These are phyloP conservation scores for Drosophila antonietae DNA, from an alignment of 2,888 invertebrate species.

Conservation along the genomic window DNA sequence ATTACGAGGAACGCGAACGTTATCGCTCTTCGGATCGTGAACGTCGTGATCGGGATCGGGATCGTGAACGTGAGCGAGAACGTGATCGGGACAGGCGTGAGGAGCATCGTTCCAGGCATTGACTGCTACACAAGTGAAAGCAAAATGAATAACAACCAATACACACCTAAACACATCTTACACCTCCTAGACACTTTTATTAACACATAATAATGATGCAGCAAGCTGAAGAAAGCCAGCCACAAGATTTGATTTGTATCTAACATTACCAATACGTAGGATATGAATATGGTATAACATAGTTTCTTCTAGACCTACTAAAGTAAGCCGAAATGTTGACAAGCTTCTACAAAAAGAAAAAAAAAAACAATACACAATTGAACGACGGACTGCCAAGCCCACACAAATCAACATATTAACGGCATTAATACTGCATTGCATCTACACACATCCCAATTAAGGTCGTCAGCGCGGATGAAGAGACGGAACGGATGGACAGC, in stretches of 20 bases:
- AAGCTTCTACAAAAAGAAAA: slow-evolving; percentile 33
- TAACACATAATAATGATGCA: slow-evolving; percentile 64
- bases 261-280: slow-evolving; percentile 80
- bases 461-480: slow-evolving; percentile 45
- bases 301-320: slow-evolving; percentile 78
- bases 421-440: slow-evolving; percentile 19
- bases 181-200: slow-evolving; percentile 61
- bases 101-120: slow-evolving; percentile 90
- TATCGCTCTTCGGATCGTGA: slow-evolving; percentile 90
- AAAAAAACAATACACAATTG: slow-evolving; percentile 22
- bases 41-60: slow-evolving; percentile 88
- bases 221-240: slow-evolving; percentile 51
- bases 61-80: slow-evolving; percentile 88
- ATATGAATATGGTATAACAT: slow-evolving; percentile 77
- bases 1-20: slow-evolving; percentile 95
- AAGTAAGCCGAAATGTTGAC: slow-evolving; percentile 74
- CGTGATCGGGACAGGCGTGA: slow-evolving; percentile 88
- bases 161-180: slow-evolving; percentile 45
- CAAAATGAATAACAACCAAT: slow-evolving; percentile 44
- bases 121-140: slow-evolving; percentile 61
- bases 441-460: slow-evolving; percentile 21
- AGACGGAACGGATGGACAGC: slow-evolving; percentile 34
- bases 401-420: slow-evolving; percentile 21
- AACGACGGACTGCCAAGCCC: slow-evolving; percentile 53
- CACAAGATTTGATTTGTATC: slow-evolving; percentile 72